Conservation (phyloP, 2,888 invertebrate genomes). For the Papilio protenor region DNA sequence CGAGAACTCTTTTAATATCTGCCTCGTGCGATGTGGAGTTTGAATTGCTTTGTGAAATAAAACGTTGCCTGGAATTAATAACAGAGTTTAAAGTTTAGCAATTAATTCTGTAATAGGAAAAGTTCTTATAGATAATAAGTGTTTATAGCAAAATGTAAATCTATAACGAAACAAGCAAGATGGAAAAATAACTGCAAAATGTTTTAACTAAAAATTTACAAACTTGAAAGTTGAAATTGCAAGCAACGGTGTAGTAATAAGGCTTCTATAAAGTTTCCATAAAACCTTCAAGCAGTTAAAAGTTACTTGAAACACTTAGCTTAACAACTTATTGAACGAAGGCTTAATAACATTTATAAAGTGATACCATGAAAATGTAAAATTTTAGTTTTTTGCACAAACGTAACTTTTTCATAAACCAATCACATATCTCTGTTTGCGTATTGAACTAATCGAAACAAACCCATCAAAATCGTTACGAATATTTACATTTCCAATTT, state of each 20-base stretch:
- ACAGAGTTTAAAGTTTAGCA: constrained; percentile 9
- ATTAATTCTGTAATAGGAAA: neutral
- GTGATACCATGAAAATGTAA: too few relatives aligned
- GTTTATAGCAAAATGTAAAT: neutral
- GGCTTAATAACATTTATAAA: too few relatives aligned
- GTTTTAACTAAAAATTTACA: neutral
- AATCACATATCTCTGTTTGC: too few relatives aligned
- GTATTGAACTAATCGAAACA: too few relatives aligned
- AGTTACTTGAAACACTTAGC: neutral
- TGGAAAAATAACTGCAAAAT: neutral
- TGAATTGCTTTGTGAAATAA: constrained; percentile 19
- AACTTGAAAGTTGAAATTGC: neutral
- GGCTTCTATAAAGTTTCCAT: neutral
- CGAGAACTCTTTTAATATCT: constrained; percentile 16
- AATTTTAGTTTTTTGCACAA: too few relatives aligned
- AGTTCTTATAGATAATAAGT: neutral
- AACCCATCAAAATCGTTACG: too few relatives aligned
- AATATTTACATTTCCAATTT: too few relatives aligned
- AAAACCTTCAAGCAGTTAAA: neutral
- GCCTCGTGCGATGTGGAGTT: constrained; percentile 17
- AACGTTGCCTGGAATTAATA: constrained; percentile 4
- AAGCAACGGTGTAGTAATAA: neutral
- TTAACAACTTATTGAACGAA: too few relatives aligned
- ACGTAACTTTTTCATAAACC: too few relatives aligned
- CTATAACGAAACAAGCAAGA: neutral